Evolutionary conservation across 2,113 vertebrate genomes (phyloP), one percentile per base, ranked within the genome.

Genomic region (Chionodraco myersi): DNA sequence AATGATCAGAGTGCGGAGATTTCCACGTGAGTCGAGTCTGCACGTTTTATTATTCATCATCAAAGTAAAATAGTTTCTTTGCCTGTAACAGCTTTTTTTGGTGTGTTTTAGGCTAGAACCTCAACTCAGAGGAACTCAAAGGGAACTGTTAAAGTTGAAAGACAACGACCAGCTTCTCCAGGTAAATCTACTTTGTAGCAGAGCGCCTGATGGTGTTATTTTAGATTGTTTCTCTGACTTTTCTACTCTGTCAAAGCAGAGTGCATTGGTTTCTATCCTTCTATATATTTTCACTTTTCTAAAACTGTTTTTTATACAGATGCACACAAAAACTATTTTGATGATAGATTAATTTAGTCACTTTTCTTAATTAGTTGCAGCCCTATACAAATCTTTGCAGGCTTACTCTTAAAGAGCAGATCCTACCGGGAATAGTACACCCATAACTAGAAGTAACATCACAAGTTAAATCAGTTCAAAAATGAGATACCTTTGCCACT

Each of bases 131-230:
- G 86, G 93, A 53, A 7, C 11, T 49, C 83, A 94, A 2, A 83
- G 91, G 2, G 90, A 93, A 44, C 75, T 90, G 58, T 47, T 74
- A 48, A 91, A 80, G 80, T 21, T 81, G 23, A 86, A 69, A 53
- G 93, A 95, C 66, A 14, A 54, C 15, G 23, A 85, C 21, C 91
- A 93, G 30, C 91, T 95, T 18, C 83, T 94, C 2, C 75, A 95
- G 93, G 95, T 95, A 65, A 56, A 45, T 54, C 48, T 36, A 1
- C 41, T 58, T 44, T 10, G 11, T 15, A 16, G 3, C 57, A 13
- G 1, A 15, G 8, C 4, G 2, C 21, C 48, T 71, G 45, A n/a
- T 64, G 62, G 0, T 8, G 10, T 49, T 16, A 16, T 65, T 49
- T 30, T 18, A 26, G 30, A 30, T 16, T 9, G 18, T 26, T 48